Base-by-base conservation (phyloP, 1,140 invertebrate genomes). In the Drosophila rufa region DNA sequence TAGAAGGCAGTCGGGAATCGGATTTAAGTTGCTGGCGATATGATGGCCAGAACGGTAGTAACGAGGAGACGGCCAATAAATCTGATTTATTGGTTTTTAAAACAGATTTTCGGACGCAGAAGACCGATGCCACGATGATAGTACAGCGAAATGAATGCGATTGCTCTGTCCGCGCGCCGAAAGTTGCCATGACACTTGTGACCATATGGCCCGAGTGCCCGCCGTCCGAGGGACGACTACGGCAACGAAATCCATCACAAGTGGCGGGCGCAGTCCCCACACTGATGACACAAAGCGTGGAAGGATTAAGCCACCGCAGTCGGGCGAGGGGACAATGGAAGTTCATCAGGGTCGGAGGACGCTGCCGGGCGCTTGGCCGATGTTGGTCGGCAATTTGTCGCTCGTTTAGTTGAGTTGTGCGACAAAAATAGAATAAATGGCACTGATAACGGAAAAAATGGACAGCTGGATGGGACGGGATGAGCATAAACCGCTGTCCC, bases 71-170 rank as follows among this genome's bases (percentile, higher is more conserved):
- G 50, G 79, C 85, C 82, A 91, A 90, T 90, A 90, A 90, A 85
- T 85, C 86, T 82, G 85, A 91, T 91, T 90, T 90, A 90, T 90
- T 90, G 85, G 86, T 90, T 90, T 91, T 91, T 75, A 91, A 85
- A 91, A 85, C 85, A 90, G 85, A 90, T 90, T 90, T 84, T 75
- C 81, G 50, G 58, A 60, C 46, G 55, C 38, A 43, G 36, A 27
- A 47, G 47, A 73, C 65, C 57, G 59, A 70, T 62, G 73, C 85
- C 85, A 76, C 78, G 84, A 79, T 70, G 47, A 66, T 77, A 85
- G 69, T 69, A 79, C 78, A 87, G 66, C 60, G 64, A 76, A 74
- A 55, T 67, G 61, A 80, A 55, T 71, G 57, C 48, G 75, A 19
- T 77, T 67, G 51, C 27, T 40, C 38, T 15, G 15, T 33, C 30